Evolutionary conservation across 2,888 invertebrate genomes (phyloP).

Genomic region (Rugalucina vietnamica): DNA sequence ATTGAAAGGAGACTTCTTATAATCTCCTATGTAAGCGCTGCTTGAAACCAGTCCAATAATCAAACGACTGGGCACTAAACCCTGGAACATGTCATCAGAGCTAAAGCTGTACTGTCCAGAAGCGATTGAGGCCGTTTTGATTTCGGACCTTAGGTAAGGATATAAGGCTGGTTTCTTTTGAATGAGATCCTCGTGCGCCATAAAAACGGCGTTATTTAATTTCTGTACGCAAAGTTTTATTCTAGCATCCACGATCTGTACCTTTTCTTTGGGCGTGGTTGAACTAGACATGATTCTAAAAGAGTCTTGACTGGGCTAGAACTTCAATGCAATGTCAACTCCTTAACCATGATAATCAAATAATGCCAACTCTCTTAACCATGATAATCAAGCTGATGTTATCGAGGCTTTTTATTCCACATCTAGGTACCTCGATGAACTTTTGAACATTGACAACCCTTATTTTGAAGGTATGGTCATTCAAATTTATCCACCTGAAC

Average conservation of each 20-base stretch:
- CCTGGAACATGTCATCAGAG: conserved; percentile 41
- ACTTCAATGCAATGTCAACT: conserved; percentile 23
- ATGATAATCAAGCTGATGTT: too few relatives aligned
- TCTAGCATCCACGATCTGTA: conserved; percentile 44
- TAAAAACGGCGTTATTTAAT: conserved; percentile 26
- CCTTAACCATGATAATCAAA: too few relatives aligned
- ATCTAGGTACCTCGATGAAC: too few relatives aligned
- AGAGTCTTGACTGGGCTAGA: conserved; percentile 27
- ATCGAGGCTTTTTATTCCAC: too few relatives aligned
- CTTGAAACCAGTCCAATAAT: conserved; percentile 27
- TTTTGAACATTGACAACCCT: too few relatives aligned
- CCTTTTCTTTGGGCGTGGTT: neutral
- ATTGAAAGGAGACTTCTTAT: conserved; percentile 39
- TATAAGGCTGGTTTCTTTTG: conserved; percentile 42
- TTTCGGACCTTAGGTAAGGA: conserved; percentile 33
- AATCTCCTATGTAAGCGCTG: conserved; percentile 17
- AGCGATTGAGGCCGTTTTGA: conserved; percentile 46
- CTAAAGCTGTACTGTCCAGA: conserved; percentile 40
- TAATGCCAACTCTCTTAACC: too few relatives aligned
- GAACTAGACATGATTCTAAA: conserved; percentile 42
- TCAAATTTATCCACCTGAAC: too few relatives aligned
- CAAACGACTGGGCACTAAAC: conserved; percentile 24
- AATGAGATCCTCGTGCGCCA: conserved; percentile 42
- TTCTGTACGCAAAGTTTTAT: conserved; percentile 51
- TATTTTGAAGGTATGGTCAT: too few relatives aligned